Evolutionary conservation across 2,113 vertebrate genomes (phyloP).

Genomic region (Xiphophorus couchianus): DNA sequence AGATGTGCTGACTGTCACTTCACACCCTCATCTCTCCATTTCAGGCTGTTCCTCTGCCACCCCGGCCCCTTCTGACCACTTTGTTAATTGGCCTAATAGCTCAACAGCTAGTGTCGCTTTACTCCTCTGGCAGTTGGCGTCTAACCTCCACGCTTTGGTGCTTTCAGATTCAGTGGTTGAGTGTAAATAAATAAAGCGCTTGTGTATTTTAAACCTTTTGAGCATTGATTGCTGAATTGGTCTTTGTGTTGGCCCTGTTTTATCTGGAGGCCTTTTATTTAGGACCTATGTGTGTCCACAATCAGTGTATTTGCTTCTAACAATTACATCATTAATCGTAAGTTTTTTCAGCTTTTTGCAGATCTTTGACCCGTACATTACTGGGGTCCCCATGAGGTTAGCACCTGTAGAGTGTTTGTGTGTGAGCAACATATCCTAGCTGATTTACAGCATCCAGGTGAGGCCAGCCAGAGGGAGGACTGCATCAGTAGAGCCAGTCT

Average conservation of each 20-base stretch:
- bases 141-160: conserved; percentile 28
- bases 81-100: conserved; percentile 75
- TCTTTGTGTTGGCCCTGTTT: neutral
- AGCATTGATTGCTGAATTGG: neutral
- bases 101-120: conserved; percentile 58
- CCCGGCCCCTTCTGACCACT: conserved; percentile 62
- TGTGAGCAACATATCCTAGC: conserved; percentile 4
- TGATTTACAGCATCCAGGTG: conserved; percentile 61
- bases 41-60: conserved; percentile 41
- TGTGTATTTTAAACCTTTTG: conserved; percentile 12
- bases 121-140: conserved; percentile 40
- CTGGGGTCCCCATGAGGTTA: conserved; percentile 8
- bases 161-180: conserved; percentile 37
- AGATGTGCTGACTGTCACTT: conserved; percentile 85
- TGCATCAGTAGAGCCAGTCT: conserved; percentile 1
- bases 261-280: neutral
- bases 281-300: neutral
- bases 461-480: conserved; percentile 22
- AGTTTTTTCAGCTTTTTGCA: neutral
- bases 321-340: no score
- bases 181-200: conserved; percentile 11
- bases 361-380: neutral
- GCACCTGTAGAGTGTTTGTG: conserved; percentile 49
- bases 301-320: neutral
- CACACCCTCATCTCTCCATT: conserved; percentile 71